Conservation (phyloP, 2,888 invertebrate species). For the Anthoptus insignis region DNA sequence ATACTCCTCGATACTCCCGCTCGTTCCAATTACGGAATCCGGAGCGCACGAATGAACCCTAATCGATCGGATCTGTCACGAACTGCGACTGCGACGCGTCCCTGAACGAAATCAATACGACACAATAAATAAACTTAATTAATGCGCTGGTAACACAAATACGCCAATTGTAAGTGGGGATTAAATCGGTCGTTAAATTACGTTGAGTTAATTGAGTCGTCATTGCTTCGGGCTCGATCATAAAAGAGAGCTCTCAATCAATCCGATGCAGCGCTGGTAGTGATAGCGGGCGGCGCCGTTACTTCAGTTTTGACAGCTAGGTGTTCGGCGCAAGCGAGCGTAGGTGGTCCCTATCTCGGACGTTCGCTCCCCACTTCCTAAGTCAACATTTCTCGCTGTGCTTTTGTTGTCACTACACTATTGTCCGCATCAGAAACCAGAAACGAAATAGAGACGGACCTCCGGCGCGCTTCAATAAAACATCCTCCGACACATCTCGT, state of each 20-base stretch:
- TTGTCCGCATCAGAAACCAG: slow-evolving; percentile 56
- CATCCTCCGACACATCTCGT: slow-evolving; percentile 47
- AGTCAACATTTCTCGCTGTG: slow-evolving; percentile 65
- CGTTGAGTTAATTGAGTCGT: slow-evolving; percentile 33
- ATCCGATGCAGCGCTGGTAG: slow-evolving; percentile 59
- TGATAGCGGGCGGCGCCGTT: slow-evolving; percentile 61
- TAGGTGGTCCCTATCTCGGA: slow-evolving; percentile 68
- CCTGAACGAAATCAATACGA: slow-evolving; percentile 33
- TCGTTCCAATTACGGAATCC: slow-evolving; percentile 76
- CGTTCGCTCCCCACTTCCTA: slow-evolving; percentile 55
- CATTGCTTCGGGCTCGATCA: slow-evolving; percentile 55
- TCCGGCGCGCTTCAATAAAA: slow-evolving; percentile 59
- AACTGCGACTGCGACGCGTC: slow-evolving; percentile 40
- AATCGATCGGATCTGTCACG: slow-evolving; percentile 67
- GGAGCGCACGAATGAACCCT: slow-evolving; percentile 68
- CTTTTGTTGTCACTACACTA: slow-evolving; percentile 71
- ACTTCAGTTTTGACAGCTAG: slow-evolving; percentile 63
- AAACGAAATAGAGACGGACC: slow-evolving; percentile 55
- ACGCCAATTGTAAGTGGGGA: slow-evolving; percentile 10
- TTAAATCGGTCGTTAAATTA: slow-evolving; percentile 28
- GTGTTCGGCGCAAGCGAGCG: slow-evolving; percentile 60
- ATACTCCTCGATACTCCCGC: slow-evolving; percentile 50
- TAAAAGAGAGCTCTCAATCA: slow-evolving; percentile 59
- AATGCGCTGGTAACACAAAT: slow-evolving; percentile 22
- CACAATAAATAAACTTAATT: slow-evolving; percentile 42